Conservation (phyloP, 2,113 vertebrate species). For the Carassius carassius region DNA sequence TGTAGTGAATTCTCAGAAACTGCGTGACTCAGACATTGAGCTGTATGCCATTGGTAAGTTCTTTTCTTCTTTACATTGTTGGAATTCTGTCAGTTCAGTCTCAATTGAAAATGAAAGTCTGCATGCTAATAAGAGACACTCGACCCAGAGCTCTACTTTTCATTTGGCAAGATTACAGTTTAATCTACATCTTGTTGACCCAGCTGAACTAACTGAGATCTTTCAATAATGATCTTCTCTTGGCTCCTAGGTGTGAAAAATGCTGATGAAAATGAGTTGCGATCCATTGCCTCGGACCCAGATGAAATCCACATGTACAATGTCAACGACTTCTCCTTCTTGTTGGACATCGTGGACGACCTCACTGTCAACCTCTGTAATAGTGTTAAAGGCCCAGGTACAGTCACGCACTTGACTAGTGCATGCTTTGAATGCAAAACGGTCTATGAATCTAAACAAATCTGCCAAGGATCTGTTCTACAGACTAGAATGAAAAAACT, state of each 20-base stretch:
- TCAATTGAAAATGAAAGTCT: not conserved
- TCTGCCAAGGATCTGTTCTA: not conserved
- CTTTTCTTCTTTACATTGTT: not conserved
- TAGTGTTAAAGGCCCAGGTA: conserved; percentile 94
- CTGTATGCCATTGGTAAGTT: conserved; percentile 90
- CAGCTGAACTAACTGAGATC: not conserved
- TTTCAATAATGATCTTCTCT: not conserved
- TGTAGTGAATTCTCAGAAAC: conserved; percentile 80
- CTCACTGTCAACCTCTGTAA: conserved; percentile 90
- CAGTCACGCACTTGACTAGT: not conserved
- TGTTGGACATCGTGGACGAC: conserved; percentile 87
- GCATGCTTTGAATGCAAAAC: conserved; percentile 1
- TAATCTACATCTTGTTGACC: not conserved
- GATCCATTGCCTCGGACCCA: conserved; percentile 89
- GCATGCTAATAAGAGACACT: not conserved
- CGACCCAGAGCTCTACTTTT: not conserved
- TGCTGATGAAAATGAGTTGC: conserved; percentile 91
- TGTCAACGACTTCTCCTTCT: conserved; percentile 89
- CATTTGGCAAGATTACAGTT: not conserved
- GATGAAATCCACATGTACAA: conserved; percentile 92
- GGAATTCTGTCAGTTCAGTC: not conserved
- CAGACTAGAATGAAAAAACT: not conserved
- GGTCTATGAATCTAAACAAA: not conserved
- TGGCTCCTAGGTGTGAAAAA: conserved; percentile 89
- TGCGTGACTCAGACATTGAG: conserved; percentile 85